Conservation (phyloP, 2,113 vertebrate genomes). For the Lanius ludovicianus region DNA sequence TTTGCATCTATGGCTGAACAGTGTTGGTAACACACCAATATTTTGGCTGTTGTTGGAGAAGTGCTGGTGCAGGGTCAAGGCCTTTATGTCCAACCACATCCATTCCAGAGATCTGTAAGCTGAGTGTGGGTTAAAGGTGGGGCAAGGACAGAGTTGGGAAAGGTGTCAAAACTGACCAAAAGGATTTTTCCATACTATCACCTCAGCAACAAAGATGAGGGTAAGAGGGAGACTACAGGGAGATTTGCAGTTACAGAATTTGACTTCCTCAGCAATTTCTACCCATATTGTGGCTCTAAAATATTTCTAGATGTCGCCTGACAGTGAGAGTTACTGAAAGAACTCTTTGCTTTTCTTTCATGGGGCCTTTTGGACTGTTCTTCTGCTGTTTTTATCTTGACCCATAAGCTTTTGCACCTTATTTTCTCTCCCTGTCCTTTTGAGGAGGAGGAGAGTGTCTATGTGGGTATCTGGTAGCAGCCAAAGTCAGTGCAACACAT, state of each 20-base stretch:
- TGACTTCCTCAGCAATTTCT: neutral
- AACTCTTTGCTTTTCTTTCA: neutral
- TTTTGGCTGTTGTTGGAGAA: neutral
- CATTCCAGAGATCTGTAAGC: neutral
- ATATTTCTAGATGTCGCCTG: neutral
- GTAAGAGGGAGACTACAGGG: neutral
- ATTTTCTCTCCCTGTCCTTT: neutral
- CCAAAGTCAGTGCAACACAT: neutral
- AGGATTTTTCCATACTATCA: neutral
- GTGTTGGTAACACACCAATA: neutral
- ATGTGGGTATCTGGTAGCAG: neutral
- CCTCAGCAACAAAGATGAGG: neutral
- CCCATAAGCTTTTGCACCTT: neutral
- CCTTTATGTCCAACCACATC: accelerated
- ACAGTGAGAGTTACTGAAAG: neutral
- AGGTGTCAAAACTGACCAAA: neutral
- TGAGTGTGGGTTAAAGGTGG: neutral
- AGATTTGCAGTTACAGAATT: neutral
- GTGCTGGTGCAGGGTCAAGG: neutral
- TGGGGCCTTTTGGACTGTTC: neutral
- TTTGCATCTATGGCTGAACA: neutral
- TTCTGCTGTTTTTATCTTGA: neutral
- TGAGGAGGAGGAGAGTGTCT: neutral
- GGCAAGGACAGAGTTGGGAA: neutral
- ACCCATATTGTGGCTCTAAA: neutral